phyloP scores from a whole-genome alignment of 2,888 invertebrate genomes.

The Keiferia lycopersicella region DNA sequence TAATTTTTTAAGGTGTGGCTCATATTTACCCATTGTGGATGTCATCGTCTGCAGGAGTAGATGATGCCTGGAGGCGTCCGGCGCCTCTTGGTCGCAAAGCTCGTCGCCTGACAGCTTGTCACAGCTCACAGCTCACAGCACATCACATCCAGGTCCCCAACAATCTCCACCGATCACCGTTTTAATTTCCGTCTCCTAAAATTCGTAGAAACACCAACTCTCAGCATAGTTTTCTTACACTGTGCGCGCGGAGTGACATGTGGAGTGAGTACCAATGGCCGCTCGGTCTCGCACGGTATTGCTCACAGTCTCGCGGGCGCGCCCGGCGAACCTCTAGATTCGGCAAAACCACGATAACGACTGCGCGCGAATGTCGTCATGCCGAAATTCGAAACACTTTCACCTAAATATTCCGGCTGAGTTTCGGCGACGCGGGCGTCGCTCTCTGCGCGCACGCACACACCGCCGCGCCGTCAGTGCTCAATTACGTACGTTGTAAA shows the following conservation, averaged over 20 bases:
- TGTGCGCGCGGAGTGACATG: constrained; percentile 61
- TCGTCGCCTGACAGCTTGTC: constrained; percentile 73
- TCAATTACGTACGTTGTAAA: constrained; percentile 80
- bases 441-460: constrained; percentile 74
- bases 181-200: constrained; percentile 73
- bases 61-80: constrained; percentile 68
- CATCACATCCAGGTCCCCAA: constrained; percentile 68
- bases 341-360: constrained; percentile 82
- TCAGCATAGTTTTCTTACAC: constrained; percentile 74
- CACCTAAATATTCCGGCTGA: constrained; percentile 81
- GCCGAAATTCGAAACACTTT: constrained; percentile 82
- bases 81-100: constrained; percentile 73
- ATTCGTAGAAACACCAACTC: constrained; percentile 66
- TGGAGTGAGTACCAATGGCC: constrained; percentile 63
- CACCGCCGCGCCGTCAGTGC: constrained; percentile 73
- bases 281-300: constrained; percentile 45
- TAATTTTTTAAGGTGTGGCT: not conserved
- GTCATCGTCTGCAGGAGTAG: constrained; percentile 77
- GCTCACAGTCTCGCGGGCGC: constrained; percentile 53
- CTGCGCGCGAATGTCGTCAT: constrained; percentile 81
- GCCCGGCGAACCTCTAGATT: constrained; percentile 75
- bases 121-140: constrained; percentile 52
- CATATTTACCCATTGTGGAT: constrained; percentile 78
- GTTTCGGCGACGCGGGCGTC: constrained; percentile 81
- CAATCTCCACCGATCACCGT: constrained; percentile 69